These are phyloP conservation scores for Rhinogobio ventralis DNA, from an alignment of 2,797 vertebrate species.

Conservation along the genomic window DNA sequence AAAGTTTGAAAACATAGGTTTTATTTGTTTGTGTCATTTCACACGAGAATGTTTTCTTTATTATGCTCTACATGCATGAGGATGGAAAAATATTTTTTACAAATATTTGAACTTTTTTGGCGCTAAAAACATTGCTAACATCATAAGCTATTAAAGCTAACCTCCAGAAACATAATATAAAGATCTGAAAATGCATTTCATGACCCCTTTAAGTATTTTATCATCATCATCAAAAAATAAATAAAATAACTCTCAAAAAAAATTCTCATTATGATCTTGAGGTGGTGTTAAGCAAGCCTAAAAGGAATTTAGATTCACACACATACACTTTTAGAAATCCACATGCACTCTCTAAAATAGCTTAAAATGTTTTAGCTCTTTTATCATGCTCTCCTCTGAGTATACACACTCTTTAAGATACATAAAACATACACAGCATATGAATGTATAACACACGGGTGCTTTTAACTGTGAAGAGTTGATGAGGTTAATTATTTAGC, in stretches of 20 bases:
- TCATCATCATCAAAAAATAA: neutral
- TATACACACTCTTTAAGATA: slow-evolving; percentile 8
- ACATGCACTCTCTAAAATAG: neutral
- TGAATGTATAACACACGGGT: slow-evolving; percentile 17
- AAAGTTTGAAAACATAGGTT: no score
- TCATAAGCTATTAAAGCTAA: neutral
- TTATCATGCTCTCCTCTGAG: neutral
- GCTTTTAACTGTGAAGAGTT: slow-evolving; percentile 27
- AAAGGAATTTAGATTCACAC: neutral
- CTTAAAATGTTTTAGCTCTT: neutral
- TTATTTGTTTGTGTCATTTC: no score
- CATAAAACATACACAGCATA: slow-evolving; percentile 22
- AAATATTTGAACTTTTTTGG: neutral
- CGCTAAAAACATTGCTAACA: neutral
- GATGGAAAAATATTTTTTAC: neutral
- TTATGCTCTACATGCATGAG: no score
- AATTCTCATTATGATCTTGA: no score
- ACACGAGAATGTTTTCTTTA: no score
- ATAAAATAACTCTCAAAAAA: no score
- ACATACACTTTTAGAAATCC: neutral
- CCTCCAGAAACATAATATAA: neutral
- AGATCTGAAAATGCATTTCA: neutral
- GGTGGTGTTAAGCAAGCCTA: no score
- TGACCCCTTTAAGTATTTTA: neutral
- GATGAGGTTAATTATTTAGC: slow-evolving; percentile 31